Base-by-base conservation (phyloP, 2,797 vertebrate genomes). In the Lemur catta region DNA sequence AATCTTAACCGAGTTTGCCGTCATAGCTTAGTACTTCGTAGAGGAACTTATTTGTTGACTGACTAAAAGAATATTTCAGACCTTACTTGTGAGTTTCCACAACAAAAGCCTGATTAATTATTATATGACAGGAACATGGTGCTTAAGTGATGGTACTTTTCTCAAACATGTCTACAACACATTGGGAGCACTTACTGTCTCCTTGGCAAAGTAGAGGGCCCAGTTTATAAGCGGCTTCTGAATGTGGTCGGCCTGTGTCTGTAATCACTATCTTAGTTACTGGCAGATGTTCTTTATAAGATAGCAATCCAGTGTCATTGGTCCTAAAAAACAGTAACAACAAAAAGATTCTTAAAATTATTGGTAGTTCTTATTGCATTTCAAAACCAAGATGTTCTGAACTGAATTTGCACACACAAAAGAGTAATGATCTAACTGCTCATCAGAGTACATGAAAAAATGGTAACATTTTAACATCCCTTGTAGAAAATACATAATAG, bases 231-330 rank as follows among this genome's bases (percentile, higher is more conserved):
- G 99, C 99, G 4, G 98, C 99, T 97, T 99, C 99, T 0, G 99
- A 99, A 55, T 98, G 99, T 0, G 98, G 98, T 57, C 99, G 98
- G 71, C 98, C 98, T 41, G 99, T 98, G 74, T 99, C 99, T 33
- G 99, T 99, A 90, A 99, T 98, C 89, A 99, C 99, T 84, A 99
- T 98, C 96, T 98, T 98, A 57, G 99, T 99, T 59, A 99, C 99
- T 0, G 99, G 99, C 28, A 99, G 98, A 91, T 99, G 99, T 52
- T 99, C 99, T 97, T 99, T 99, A 88, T 99, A 99, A 89, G 99
- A 99, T 71, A 99, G 98, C 65, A 99, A 97, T 79, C 99, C 99
- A 4, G 99, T 99, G 95, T 99, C 99, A 92, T 99, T 99, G 30
- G 98, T 97, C 99, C 99, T 99, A 97, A 81, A 97, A 97, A 98